Conservation (phyloP, 2,113 vertebrate genomes). For the Mesembrinibis cayennensis region DNA sequence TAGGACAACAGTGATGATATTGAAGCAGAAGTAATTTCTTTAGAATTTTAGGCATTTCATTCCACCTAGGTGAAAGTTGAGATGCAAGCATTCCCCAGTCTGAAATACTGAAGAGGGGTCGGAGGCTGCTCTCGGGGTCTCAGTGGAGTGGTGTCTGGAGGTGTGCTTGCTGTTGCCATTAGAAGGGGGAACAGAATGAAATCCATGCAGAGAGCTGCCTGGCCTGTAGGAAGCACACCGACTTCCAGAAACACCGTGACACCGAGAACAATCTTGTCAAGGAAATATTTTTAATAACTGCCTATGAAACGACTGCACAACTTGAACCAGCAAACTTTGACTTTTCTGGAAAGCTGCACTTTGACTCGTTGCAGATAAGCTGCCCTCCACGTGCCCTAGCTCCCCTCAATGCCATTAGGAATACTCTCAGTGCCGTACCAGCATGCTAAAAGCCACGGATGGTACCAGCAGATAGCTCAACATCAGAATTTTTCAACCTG, state of each 20-base stretch:
- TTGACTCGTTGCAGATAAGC: accelerated
- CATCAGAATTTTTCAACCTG: background rate
- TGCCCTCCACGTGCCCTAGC: background rate
- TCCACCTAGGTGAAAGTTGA: background rate
- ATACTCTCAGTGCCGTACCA: background rate
- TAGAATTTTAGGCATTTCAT: background rate
- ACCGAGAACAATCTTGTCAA: background rate
- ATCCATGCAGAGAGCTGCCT: background rate
- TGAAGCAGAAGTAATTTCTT: background rate
- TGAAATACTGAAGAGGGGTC: background rate
- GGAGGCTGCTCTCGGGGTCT: background rate
- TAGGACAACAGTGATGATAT: background rate
- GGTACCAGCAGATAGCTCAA: background rate
- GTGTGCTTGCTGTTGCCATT: background rate
- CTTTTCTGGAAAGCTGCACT: background rate
- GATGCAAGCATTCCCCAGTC: background rate
- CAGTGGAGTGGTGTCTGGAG: background rate
- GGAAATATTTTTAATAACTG: background rate
- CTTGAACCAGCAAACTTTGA: background rate
- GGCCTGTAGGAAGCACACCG: background rate
- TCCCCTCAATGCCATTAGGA: accelerated
- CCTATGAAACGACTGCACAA: background rate
- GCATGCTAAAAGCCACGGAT: background rate
- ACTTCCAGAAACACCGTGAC: background rate
- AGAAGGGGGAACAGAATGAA: background rate